phyloP scores from a whole-genome alignment of 2,888 invertebrate genomes.

The Protonemura montana region DNA sequence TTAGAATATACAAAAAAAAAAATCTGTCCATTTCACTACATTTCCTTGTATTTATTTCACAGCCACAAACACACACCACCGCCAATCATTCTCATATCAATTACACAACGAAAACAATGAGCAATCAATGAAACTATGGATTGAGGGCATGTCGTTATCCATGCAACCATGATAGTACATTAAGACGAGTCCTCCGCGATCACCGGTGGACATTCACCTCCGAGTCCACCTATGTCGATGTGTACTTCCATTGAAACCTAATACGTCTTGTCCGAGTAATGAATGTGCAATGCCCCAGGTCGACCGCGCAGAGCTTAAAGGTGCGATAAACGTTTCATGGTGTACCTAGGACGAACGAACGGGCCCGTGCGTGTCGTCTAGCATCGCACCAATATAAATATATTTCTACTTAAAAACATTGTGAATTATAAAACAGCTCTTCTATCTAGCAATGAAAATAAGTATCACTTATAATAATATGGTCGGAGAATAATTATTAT shows the following conservation, averaged over 20 bases:
- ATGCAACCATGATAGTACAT: neutral
- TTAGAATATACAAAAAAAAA: too few species aligned
- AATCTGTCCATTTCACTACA: too few species aligned
- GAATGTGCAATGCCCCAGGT: neutral
- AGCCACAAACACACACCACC: too few species aligned
- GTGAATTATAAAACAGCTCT: neutral
- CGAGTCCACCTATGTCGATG: neutral
- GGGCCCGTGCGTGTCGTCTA: neutral
- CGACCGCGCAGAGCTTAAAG: neutral
- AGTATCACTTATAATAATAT: neutral
- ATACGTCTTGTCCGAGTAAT: neutral
- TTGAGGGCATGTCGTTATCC: neutral
- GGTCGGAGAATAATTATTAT: neutral
- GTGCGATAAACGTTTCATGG: constrained; percentile 22
- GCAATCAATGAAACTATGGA: neutral
- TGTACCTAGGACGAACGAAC: neutral
- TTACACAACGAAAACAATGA: neutral
- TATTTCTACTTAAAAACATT: neutral
- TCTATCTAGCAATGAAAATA: neutral
- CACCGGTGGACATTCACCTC: neutral
- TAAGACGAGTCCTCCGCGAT: neutral
- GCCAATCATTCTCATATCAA: neutral
- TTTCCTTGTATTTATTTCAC: too few species aligned
- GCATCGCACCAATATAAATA: neutral
- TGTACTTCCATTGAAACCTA: neutral